Evolutionary conservation across 2,113 vertebrate genomes (phyloP), one percentile per base, ranked within the genome.

Genomic region (Hymenochirus boettgeri): DNA sequence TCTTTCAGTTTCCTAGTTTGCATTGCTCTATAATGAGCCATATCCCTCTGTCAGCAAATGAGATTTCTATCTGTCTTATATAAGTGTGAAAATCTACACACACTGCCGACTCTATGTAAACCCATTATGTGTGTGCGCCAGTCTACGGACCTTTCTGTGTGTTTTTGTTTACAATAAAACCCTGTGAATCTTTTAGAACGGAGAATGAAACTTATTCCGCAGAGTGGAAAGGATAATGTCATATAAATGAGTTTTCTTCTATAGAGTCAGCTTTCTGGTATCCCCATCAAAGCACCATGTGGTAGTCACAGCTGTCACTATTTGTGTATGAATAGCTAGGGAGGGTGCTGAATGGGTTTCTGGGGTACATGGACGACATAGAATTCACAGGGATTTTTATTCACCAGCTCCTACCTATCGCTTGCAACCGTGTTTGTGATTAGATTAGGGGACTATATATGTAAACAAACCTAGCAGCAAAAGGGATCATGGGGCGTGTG

Each of bases 271-370:
- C 39, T 42, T 13, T 42, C 39, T 42, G 39, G n/a, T 42, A 17
- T 42, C 39, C 15, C 39, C 39, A 39, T 39, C 5, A 39, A 3
- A 39, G 12, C 35, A 4, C 35, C 35, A 42, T 42, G 39, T 42
- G 82, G 75, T 83, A 79, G 71, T 81, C 80, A 88, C 87, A 89
- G 86, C 88, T 87, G 83, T 87, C 84, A 80, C 86, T 82, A 85
- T 90, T 90, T 92, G 88, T 89, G 77, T 90, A 84, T 87, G 81
- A 90, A 91, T 89, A 84, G 80, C 80, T 82, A 83, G 82, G 76
- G 86, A 88, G 87, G 87, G 87, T 87, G 86, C 89, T 88, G 86
- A 55, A 31, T 77, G 72, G 74, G 88, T 93, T 83, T 74, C 90
- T 82, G 89, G 89, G 79, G 88, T 79, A 94, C 82, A 70, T 23